Conservation (phyloP, 2,797 vertebrate species). For the Gallinago stenura region DNA sequence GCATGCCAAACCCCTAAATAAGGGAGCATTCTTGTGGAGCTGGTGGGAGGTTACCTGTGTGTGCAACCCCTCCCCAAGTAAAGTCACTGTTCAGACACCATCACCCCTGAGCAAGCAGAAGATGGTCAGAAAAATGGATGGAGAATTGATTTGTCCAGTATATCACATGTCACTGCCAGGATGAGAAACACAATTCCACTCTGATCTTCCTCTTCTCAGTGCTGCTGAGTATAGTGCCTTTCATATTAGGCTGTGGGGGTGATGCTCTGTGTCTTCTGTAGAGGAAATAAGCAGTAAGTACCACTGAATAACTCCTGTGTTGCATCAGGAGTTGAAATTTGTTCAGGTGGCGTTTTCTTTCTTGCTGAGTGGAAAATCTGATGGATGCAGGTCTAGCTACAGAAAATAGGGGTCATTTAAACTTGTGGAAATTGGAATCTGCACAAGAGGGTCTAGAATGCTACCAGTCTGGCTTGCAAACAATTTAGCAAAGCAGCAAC, state of each 20-base stretch:
- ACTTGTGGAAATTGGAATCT: not conserved
- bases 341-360: not conserved
- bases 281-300: not conserved
- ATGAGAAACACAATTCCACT: not conserved
- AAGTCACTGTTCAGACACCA: not conserved
- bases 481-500: not conserved
- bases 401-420: not conserved
- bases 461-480: not conserved
- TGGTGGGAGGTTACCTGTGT: not conserved
- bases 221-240: not conserved
- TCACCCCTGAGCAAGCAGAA: not conserved
- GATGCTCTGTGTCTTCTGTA: not conserved
- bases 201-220: not conserved
- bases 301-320: not conserved
- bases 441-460: not conserved
- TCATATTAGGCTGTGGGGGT: not conserved
- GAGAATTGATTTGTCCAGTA: not conserved
- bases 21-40: not conserved
- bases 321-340: not conserved
- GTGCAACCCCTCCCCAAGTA: accelerated
- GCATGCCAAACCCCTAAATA: not conserved
- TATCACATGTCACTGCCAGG: not conserved
- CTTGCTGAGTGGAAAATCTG: not conserved
- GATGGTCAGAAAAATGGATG: not conserved
- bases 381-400: not conserved